Evolutionary conservation across 2,888 invertebrate species (phyloP).

Genomic region (Lordiphosa fenestrarum): DNA sequence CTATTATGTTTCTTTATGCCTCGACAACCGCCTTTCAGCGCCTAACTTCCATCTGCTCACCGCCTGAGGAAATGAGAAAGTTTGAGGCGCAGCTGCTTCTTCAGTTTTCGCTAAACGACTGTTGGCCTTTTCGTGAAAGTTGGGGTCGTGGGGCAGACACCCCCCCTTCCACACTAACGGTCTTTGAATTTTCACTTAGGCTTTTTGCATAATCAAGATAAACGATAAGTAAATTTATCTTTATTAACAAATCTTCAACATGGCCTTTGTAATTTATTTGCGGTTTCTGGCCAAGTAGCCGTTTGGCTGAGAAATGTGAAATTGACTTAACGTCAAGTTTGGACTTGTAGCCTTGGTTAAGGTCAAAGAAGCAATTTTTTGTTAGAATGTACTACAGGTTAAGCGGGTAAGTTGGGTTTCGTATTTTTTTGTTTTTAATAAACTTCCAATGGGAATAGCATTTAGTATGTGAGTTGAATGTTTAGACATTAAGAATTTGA

Average conservation of each 20-base stretch:
- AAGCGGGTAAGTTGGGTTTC: not conserved
- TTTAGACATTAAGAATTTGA: too few species aligned
- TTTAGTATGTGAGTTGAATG: too few species aligned
- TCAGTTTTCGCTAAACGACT: slow-evolving; percentile 22
- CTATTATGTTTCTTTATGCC: slow-evolving; percentile 60
- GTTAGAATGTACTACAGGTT: slow-evolving; percentile 1
- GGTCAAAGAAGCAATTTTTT: slow-evolving; percentile 18
- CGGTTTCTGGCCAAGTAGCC: slow-evolving; percentile 39
- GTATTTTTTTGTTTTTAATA: not conserved
- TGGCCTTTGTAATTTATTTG: slow-evolving; percentile 65
- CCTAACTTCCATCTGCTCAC: slow-evolving; percentile 25
- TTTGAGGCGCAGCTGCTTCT: slow-evolving; percentile 57
- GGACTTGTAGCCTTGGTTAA: not conserved
- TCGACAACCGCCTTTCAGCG: slow-evolving; percentile 6
- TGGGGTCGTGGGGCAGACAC: not conserved
- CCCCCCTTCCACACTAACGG: slow-evolving; percentile 10
- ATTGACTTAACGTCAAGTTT: slow-evolving; percentile 43
- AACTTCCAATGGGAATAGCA: not conserved
- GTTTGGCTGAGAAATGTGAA: slow-evolving; percentile 44
- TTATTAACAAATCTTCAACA: slow-evolving; percentile 72
- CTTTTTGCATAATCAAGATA: slow-evolving; percentile 71
- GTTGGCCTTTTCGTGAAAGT: slow-evolving; percentile 26
- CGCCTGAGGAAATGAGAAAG: slow-evolving; percentile 59
- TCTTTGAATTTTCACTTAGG: slow-evolving; percentile 71
- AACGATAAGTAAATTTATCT: slow-evolving; percentile 73